These are phyloP conservation scores for Porites lobata DNA, from an alignment of 92 coral and sea anemone genomes.

Conservation along the genomic window DNA sequence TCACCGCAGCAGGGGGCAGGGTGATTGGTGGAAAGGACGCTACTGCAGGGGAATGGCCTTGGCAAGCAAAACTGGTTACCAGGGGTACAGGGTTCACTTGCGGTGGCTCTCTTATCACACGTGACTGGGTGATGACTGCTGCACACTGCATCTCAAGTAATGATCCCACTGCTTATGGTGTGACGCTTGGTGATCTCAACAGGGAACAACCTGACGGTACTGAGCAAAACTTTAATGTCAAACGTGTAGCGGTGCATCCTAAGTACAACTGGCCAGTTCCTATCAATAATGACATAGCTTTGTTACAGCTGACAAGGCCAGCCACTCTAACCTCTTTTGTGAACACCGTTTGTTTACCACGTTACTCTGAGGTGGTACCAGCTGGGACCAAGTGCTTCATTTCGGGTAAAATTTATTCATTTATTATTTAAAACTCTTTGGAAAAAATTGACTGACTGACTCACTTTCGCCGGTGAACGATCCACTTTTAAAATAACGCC, in stretches of 20 bases:
- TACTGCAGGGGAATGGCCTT: slow-evolving; percentile 79
- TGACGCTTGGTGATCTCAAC: slow-evolving; percentile 78
- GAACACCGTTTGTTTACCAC: slow-evolving; percentile 83
- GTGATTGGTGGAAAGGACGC: slow-evolving; percentile 79
- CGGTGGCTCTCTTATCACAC: slow-evolving; percentile 82
- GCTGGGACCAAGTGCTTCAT: slow-evolving; percentile 72
- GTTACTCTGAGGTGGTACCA: slow-evolving; percentile 53
- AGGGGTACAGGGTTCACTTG: slow-evolving; percentile 71
- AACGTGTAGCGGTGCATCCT: slow-evolving; percentile 60
- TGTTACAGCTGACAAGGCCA: slow-evolving; percentile 61
- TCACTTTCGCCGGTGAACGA: background rate
- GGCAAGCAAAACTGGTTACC: slow-evolving; percentile 78
- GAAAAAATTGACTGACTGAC: background rate
- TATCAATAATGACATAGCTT: slow-evolving; percentile 78
- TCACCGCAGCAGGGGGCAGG: slow-evolving; percentile 50
- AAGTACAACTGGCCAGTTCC: slow-evolving; percentile 65
- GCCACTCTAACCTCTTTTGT: slow-evolving; percentile 64
- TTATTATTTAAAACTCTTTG: too few relatives aligned
- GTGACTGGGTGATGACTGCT: slow-evolving; percentile 89
- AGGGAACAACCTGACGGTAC: slow-evolving; percentile 63
- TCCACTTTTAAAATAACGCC: too few relatives aligned
- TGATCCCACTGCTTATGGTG: slow-evolving; percentile 58
- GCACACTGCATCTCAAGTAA: slow-evolving; percentile 76
- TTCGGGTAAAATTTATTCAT: slow-evolving; percentile 57
- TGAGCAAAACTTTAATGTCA: slow-evolving; percentile 75